Base-by-base conservation (phyloP, 2,113 vertebrate species). In the Calyptommatus sinebrachiatus region DNA sequence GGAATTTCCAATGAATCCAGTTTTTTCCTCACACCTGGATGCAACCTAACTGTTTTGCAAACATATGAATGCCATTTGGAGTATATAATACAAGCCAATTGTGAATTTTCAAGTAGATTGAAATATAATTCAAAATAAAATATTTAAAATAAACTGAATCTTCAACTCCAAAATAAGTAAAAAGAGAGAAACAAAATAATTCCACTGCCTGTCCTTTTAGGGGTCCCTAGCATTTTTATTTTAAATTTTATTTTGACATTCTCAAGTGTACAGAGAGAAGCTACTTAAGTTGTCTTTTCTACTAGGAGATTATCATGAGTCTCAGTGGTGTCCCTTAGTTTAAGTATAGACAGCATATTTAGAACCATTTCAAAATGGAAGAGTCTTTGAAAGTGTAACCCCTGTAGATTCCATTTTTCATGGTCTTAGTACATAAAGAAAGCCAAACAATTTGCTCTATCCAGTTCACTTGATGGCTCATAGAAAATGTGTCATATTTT, bases 401-500 rank as follows among this genome's bases (percentile, higher is more conserved):
- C 46, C 82, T 31, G 5, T 60, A 71, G 29, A 26, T 67, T 53
- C 8, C 35, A 74, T 72, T 76, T 87, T 81, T 50, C 14, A 53
- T 12, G 8, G 69, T 26, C 1, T 46, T 1, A 63, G 45, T 77
- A 60, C 41, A 69, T 50, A 84, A 86, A 84, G 83, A 50, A 71
- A 81, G 31, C 74, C 86, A 91, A 87, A 41, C 67, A 65, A 76
- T 85, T 88, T 53, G 48, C 76, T 80, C 61, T 82, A 71, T 20
- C 4, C 76, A 79, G 29, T 69, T 63, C 65, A 71, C 61, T 85
- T 22, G 88, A 82, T 71, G 62, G 73, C 71, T 87, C 29, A 90
- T 22, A 57, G 46, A 26, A 73, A 85, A 91, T 87, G n/a, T 82
- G 60, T 76, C 71, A 71, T 75, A 31, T 74, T 91, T 81, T 93